A percentile compares a stretch with the other conserved stretches of the same genome.
Evolutionary conservation across 2,113 vertebrate species (phyloP).

Genomic region (Lagopus muta): DNA sequence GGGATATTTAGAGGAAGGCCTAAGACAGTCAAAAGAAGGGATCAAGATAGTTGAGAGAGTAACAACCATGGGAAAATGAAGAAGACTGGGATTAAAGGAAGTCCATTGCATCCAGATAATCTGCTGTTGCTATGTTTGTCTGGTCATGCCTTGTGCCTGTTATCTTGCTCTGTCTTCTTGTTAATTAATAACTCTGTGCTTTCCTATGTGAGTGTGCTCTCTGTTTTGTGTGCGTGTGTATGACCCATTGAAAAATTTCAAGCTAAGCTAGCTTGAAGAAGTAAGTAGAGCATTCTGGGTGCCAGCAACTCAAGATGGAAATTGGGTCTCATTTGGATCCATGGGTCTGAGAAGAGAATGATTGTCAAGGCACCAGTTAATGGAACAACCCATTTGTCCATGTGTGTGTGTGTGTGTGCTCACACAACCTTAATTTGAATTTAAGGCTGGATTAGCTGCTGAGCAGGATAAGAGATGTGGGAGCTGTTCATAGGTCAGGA

Average conservation of each 20-base stretch:
- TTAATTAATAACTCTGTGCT: neutral
- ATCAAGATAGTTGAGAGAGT: neutral
- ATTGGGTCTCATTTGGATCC: accelerated
- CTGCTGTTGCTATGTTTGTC: neutral
- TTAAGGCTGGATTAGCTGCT: neutral
- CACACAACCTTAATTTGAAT: neutral
- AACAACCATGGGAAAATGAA: neutral
- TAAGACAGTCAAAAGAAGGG: neutral
- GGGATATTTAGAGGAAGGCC: neutral
- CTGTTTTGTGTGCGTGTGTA: neutral
- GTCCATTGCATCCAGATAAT: neutral
- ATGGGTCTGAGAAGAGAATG: neutral
- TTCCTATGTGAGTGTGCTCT: neutral
- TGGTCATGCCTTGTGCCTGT: neutral
- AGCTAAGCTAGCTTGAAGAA: neutral
- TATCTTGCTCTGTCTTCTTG: neutral
- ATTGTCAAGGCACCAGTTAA: neutral
- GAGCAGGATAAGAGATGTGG: neutral
- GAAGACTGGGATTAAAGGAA: neutral
- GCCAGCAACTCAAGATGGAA: neutral
- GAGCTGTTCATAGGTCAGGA: neutral
- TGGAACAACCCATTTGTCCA: neutral
- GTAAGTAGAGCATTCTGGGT: neutral
- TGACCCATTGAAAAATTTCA: neutral
- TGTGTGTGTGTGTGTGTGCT: neutral